Base-by-base conservation (phyloP, 2,113 vertebrate species). In the Theristicus caerulescens region DNA sequence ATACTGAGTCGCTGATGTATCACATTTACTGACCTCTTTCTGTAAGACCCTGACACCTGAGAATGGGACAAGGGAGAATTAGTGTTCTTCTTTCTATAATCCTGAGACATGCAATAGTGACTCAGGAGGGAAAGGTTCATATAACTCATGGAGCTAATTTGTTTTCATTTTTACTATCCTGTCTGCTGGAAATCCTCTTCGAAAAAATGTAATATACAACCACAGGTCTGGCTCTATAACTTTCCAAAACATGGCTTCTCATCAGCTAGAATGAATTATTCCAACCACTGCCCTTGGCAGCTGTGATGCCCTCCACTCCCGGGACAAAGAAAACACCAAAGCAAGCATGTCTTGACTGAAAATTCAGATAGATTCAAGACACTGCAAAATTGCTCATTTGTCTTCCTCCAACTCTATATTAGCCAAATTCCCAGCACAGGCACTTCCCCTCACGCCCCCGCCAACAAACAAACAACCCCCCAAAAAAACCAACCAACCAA, bases 401-500 rank as follows among this genome's bases (percentile, higher is more conserved):
- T 86, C 21, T 73, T 78, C 6, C 10, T 73, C 13, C 36, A 70
- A 13, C 3, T 54, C 49, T 51, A 0, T 44, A 40, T 46, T 1
- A 22, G 4, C 5, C 4, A 26, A 62, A 88, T 78, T 73, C 6
- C 9, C 11, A 58, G 16, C 44, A 15, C 1, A 59, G 7, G 10
- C 6, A 11, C 4, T 5, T 1, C 6, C 3, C 9, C 4, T 6
- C 8, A 11, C 3, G 4, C 1, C 6, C 3, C 9, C 4, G 20
- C 40, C 9, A 40, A 40, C 40, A 10, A 40, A 40, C 40, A 40
- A 40, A 40, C 9, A 40, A 40, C n/a, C 38, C 38, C 40, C 40
- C 19, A 10, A n/a, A 12, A 16, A 24, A 5, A 46, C 4, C 3
- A 49, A 49, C 10, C 21, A 25, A n/a, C 17, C 17, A 34, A 40